These are phyloP conservation scores for Drosophila gunungcola DNA, from an alignment of 1,140 invertebrate genomes.

Conservation along the genomic window DNA sequence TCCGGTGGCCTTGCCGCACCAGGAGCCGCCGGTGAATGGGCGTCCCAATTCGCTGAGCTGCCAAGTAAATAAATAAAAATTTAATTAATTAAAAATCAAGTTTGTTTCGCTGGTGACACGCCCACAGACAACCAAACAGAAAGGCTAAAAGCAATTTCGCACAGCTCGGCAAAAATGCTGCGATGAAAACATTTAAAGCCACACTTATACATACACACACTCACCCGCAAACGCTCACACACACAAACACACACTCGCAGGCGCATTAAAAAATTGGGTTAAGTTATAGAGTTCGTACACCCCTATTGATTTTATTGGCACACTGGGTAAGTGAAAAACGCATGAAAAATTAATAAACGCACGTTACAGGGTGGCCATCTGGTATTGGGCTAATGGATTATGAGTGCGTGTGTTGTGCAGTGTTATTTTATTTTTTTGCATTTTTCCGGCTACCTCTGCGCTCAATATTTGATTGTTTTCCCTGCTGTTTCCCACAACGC, in stretches of 20 bases:
- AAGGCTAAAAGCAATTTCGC: slow-evolving; percentile 42
- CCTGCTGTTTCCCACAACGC: slow-evolving; percentile 23
- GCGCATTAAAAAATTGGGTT: slow-evolving; percentile 61
- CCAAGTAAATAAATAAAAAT: slow-evolving; percentile 82
- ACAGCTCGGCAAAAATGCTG: slow-evolving; percentile 18
- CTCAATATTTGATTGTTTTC: slow-evolving; percentile 74
- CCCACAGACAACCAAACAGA: slow-evolving; percentile 27
- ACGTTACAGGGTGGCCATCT: slow-evolving; percentile 46
- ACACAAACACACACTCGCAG: background rate
- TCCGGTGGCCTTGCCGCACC: slow-evolving; percentile 91
- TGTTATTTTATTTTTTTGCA: slow-evolving; percentile 39
- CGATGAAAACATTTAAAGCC: slow-evolving; percentile 56
- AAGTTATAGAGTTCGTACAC: slow-evolving; percentile 48
- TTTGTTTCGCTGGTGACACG: slow-evolving; percentile 49
- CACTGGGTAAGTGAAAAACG: slow-evolving; percentile 46
- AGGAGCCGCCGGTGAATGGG: slow-evolving; percentile 93
- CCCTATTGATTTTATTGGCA: slow-evolving; percentile 51
- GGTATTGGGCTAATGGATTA: slow-evolving; percentile 74
- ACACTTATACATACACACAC: background rate
- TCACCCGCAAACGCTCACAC: too few species aligned
- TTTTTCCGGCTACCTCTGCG: slow-evolving; percentile 35
- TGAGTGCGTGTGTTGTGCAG: slow-evolving; percentile 57
- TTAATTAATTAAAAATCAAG: slow-evolving; percentile 79
- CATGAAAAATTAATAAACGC: slow-evolving; percentile 65
- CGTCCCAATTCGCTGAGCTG: slow-evolving; percentile 92